These are phyloP conservation scores for Clarias pachynema DNA, from an alignment of 2,797 vertebrate species.

Conservation along the genomic window DNA sequence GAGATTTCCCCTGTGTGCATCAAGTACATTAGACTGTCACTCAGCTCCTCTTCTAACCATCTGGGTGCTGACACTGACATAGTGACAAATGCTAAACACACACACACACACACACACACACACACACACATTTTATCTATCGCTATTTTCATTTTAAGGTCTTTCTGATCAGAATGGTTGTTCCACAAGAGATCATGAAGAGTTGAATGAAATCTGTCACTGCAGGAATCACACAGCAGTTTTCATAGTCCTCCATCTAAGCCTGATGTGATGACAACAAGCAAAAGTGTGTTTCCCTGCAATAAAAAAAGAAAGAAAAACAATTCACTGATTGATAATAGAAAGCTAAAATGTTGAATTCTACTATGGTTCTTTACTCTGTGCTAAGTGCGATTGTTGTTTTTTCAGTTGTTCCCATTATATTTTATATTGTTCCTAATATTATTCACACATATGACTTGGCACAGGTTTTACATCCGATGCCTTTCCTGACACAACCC, in stretches of 20 bases:
- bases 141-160: not conserved
- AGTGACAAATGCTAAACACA: constrained; percentile 25
- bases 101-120: not conserved
- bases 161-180: not conserved
- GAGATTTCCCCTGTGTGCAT: constrained; percentile 48
- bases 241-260: not conserved
- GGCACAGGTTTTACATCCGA: no score
- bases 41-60: constrained; percentile 37
- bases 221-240: not conserved
- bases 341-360: not conserved
- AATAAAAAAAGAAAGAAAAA: not conserved
- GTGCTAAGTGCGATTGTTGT: no score
- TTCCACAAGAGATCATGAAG: not conserved
- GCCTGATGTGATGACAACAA: not conserved
- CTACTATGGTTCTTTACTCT: not conserved
- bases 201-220: not conserved
- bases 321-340: not conserved
- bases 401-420: no score
- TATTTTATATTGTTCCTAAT: no score
- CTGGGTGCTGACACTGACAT: constrained; percentile 39
- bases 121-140: not conserved
- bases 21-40: constrained; percentile 33
- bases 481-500: no score
- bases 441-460: no score
- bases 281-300: not conserved